phyloP scores from a whole-genome alignment of 2,113 vertebrate species.

The Sterrhoptilus dennistouni region DNA sequence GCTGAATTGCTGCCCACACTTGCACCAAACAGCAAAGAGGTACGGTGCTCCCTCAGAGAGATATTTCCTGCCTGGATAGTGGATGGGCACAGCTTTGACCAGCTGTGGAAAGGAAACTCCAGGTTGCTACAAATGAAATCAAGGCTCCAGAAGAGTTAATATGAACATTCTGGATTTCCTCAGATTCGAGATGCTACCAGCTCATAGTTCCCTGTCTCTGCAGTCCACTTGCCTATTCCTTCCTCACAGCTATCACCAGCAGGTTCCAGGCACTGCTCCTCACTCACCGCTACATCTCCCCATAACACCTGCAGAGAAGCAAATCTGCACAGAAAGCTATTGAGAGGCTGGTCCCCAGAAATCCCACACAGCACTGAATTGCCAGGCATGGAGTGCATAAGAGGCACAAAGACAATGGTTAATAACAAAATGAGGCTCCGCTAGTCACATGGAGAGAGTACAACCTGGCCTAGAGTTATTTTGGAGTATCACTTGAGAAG shows the following conservation, averaged over 20 bases:
- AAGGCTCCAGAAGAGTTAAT: background rate
- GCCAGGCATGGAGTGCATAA: accelerated
- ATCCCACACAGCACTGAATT: background rate
- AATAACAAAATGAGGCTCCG: background rate
- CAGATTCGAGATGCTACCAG: background rate
- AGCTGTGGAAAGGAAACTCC: background rate
- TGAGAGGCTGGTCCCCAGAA: background rate
- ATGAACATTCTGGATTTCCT: background rate
- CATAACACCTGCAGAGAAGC: background rate
- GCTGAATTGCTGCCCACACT: background rate
- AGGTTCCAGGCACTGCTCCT: background rate
- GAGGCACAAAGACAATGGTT: accelerated
- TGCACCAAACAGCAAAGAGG: background rate
- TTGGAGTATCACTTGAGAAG: background rate
- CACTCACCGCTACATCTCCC: background rate
- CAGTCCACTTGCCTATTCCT: background rate
- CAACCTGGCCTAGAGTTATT: background rate
- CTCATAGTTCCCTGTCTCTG: background rate
- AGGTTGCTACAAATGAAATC: background rate
- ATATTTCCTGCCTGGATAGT: background rate
- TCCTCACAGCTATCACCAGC: background rate
- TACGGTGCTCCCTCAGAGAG: background rate
- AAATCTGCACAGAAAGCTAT: background rate
- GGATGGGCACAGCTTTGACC: background rate
- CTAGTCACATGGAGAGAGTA: background rate